Conservation (phyloP, 2,888 invertebrate genomes). For the Idaea aversata region DNA sequence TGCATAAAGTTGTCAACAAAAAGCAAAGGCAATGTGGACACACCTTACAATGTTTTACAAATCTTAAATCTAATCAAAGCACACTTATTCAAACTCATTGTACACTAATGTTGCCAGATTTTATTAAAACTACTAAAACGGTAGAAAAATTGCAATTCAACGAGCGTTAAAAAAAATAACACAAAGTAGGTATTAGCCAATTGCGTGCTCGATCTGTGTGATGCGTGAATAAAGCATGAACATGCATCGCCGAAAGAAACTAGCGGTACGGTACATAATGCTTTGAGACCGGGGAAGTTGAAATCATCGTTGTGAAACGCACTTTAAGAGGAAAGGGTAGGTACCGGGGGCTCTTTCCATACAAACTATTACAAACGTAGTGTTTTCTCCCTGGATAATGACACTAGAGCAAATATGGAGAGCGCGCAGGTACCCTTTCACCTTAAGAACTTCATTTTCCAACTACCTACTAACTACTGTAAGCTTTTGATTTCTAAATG, state of each 20-base stretch:
- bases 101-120: slow-evolving; percentile 21
- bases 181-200: neutral
- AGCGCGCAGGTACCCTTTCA: too few species aligned
- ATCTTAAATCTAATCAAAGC: slow-evolving; percentile 6
- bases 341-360: too few species aligned
- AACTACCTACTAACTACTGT: too few species aligned
- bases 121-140: slow-evolving; percentile 12
- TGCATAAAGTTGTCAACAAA: too few species aligned
- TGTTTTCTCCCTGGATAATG: too few species aligned
- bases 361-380: too few species aligned
- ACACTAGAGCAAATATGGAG: too few species aligned
- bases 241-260: neutral
- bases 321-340: too few species aligned
- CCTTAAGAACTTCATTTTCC: too few species aligned
- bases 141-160: slow-evolving; percentile 2
- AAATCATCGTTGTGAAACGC: too few species aligned
- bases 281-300: neutral
- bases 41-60: neutral
- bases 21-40: too few species aligned
- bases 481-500: too few species aligned
- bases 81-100: slow-evolving; percentile 11
- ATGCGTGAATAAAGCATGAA: neutral
- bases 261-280: neutral
- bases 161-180: neutral
- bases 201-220: neutral